These are phyloP conservation scores for Pseudochromis fuscus DNA, from an alignment of 2,797 vertebrate species.

Conservation along the genomic window DNA sequence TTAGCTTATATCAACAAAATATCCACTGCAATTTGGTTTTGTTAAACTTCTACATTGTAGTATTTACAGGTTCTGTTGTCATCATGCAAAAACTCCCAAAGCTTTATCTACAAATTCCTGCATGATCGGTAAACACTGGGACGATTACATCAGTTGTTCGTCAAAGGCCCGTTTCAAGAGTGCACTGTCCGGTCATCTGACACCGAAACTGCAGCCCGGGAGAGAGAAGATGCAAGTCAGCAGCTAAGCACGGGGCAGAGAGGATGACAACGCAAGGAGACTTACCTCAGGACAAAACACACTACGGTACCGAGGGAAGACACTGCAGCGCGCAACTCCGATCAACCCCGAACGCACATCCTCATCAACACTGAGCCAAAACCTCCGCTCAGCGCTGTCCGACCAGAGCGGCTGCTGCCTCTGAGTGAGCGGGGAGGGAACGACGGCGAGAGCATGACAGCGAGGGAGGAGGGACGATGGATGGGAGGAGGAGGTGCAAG, in stretches of 20 bases:
- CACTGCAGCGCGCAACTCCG: slow-evolving; percentile 5
- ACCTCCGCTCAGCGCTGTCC: slow-evolving; percentile 6
- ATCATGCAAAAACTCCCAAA: not conserved
- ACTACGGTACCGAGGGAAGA: not conserved
- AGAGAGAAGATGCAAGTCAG: slow-evolving; percentile 57
- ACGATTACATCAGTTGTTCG: slow-evolving; percentile 13
- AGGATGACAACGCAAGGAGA: slow-evolving; percentile 41
- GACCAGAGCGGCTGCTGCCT: slow-evolving; percentile 49
- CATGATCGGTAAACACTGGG: not conserved
- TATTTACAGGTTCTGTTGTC: not conserved
- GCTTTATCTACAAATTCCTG: slow-evolving; percentile 2
- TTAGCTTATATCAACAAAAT: slow-evolving; percentile 3
- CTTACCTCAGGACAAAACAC: slow-evolving; percentile 65
- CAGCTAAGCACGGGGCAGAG: slow-evolving; percentile 9
- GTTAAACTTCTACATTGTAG: slow-evolving; percentile 41
- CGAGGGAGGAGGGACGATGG: slow-evolving; percentile 33
- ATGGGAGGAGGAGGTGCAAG: slow-evolving; percentile 69
- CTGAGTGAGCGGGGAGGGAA: slow-evolving; percentile 57
- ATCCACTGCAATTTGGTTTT: not conserved
- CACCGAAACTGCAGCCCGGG: slow-evolving; percentile 37
- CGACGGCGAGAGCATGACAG: slow-evolving; percentile 47
- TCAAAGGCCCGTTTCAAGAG: slow-evolving; percentile 19
- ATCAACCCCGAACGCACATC: slow-evolving; percentile 41
- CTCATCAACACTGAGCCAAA: not conserved
- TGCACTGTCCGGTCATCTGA: slow-evolving; percentile 38